Evolutionary conservation across 2,113 vertebrate species (phyloP).

Genomic region (Tragelaphus buxtoni): DNA sequence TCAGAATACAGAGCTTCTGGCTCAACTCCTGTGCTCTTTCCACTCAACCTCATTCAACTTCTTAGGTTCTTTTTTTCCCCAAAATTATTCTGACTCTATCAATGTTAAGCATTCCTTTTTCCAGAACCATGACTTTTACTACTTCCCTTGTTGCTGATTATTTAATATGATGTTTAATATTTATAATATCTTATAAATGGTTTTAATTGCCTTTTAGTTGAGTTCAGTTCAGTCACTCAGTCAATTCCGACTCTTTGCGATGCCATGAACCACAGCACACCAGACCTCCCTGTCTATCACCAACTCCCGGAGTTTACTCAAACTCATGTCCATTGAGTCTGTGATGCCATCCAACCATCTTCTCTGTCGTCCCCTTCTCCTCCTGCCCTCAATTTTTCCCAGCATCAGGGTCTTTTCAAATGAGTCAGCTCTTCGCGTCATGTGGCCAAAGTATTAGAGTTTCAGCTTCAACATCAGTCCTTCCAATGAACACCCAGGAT

Average conservation of each 20-base stretch:
- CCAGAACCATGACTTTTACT: not conserved
- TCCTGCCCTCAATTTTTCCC: not conserved
- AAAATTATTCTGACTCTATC: not conserved
- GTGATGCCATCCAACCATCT: not conserved
- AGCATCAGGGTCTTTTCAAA: not conserved
- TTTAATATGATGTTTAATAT: not conserved
- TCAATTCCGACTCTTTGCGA: not conserved
- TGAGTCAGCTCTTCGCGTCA: not conserved
- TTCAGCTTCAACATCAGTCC: not conserved
- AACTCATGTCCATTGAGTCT: not conserved
- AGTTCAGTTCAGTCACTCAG: not conserved
- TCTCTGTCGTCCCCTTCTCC: not conserved
- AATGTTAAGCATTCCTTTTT: not conserved
- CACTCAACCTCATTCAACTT: not conserved
- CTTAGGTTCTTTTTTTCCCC: not conserved
- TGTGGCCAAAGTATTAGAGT: not conserved
- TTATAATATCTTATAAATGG: not conserved
- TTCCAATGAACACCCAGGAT: not conserved
- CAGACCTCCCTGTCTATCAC: not conserved
- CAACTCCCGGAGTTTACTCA: not conserved
- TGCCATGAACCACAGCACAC: not conserved
- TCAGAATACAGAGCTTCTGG: not conserved
- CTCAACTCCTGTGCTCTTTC: not conserved
- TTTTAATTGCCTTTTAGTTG: not conserved
- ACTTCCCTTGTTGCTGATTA: not conserved